phyloP scores from a whole-genome alignment of 2,113 vertebrate genomes.

The Motacilla alba region DNA sequence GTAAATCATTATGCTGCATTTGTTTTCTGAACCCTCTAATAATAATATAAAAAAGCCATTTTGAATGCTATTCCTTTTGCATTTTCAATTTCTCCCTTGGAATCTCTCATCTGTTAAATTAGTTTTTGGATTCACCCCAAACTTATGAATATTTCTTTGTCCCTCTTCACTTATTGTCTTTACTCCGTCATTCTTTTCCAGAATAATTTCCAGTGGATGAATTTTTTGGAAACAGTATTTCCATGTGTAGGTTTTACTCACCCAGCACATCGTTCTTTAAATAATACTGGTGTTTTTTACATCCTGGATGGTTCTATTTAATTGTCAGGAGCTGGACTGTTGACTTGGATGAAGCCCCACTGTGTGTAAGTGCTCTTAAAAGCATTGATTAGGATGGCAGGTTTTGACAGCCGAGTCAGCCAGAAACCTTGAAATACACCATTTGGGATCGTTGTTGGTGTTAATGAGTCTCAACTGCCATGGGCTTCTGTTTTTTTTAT shows the following conservation, averaged over 20 bases:
- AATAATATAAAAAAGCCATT: neutral
- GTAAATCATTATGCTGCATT: neutral
- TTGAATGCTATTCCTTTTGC: neutral
- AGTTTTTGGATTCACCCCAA: neutral
- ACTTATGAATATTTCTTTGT: neutral
- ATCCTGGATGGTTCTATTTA: neutral
- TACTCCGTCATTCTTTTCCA: neutral
- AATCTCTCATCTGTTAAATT: neutral
- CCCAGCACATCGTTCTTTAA: neutral
- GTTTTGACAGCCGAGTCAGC: constrained; percentile 26
- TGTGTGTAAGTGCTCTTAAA: neutral
- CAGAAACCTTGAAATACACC: neutral
- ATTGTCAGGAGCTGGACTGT: neutral
- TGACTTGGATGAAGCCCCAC: neutral
- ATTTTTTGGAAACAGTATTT: neutral
- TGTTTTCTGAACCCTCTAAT: neutral
- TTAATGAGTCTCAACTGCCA: neutral
- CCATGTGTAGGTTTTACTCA: neutral
- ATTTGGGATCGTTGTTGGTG: neutral
- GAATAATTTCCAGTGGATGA: neutral
- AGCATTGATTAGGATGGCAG: neutral
- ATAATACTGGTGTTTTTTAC: neutral
- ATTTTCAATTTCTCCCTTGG: neutral
- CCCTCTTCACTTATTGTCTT: neutral
- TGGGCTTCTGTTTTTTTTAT: neutral